These are phyloP conservation scores for Corbicula japonica DNA, from an alignment of 2,888 invertebrate species.

Conservation along the genomic window DNA sequence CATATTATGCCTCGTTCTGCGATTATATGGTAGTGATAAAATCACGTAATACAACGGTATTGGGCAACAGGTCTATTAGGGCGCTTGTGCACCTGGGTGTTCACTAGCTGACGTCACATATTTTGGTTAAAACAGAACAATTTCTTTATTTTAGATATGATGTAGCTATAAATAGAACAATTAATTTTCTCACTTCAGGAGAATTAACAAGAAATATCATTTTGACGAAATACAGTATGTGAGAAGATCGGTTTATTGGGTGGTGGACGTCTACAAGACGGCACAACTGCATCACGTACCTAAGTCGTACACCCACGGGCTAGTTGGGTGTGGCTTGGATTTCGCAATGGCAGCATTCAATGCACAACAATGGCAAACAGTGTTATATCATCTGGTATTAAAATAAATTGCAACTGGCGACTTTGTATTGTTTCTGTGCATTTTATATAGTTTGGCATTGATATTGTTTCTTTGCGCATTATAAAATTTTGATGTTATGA, in stretches of 20 bases:
- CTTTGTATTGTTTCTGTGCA: background rate
- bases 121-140: too few species aligned
- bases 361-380: constrained; percentile 28
- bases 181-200: constrained; percentile 20
- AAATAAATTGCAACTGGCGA: constrained; percentile 3
- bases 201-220: constrained; percentile 26
- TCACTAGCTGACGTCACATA: too few species aligned
- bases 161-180: background rate
- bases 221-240: constrained; percentile 21
- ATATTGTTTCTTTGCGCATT: background rate
- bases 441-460: background rate
- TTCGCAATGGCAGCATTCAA: constrained; percentile 47
- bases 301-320: constrained; percentile 42
- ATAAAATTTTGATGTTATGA: background rate
- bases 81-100: too few species aligned
- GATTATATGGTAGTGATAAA: too few species aligned
- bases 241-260: constrained; percentile 46
- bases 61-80: too few species aligned
- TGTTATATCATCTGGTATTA: constrained; percentile 16
- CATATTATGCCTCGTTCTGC: too few species aligned
- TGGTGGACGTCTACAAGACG: constrained; percentile 55
- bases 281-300: constrained; percentile 37
- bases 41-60: too few species aligned
- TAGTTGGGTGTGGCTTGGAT: constrained; percentile 57
- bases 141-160: too few species aligned